A percentile compares a stretch with the other conserved stretches of the same genome.
phyloP scores from a whole-genome alignment of 37 sponge, comb jelly and placozoan genomes.

The Cliona cf. orientalis region DNA sequence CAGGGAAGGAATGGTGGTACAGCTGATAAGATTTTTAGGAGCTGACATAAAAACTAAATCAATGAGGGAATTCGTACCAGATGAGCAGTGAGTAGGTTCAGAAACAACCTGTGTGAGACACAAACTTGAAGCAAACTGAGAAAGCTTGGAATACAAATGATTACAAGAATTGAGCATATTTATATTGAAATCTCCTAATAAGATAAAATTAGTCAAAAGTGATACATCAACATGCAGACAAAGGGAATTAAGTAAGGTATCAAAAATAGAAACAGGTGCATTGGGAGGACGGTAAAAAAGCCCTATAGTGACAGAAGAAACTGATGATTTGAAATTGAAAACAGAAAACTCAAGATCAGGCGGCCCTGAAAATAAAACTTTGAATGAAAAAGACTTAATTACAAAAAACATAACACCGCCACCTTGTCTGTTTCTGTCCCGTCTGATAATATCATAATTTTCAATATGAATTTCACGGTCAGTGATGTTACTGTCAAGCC shows the following conservation, averaged over 20 bases:
- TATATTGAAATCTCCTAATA: too few relatives aligned
- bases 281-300: neutral
- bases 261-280: neutral
- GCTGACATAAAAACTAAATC: neutral
- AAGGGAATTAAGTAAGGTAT: too few relatives aligned
- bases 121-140: too few relatives aligned
- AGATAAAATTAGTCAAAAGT: neutral
- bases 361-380: neutral
- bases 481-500: too few relatives aligned
- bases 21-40: neutral
- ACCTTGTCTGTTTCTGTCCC: slow-evolving; percentile 2
- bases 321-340: neutral
- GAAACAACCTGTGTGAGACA: too few relatives aligned
- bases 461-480: neutral
- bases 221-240: neutral
- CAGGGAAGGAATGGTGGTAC: neutral
- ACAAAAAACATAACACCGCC: neutral
- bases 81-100: too few relatives aligned
- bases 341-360: neutral
- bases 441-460: neutral
- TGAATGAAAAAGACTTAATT: neutral
- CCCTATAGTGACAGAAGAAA: neutral
- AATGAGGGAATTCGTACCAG: too few relatives aligned
- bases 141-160: neutral
- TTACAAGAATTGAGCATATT: neutral